Percentiles rank a stretch among this genome's conserved stretches.
Evolutionary conservation across 2,888 invertebrate genomes (phyloP).

Genomic region (Drosophila lutescens): DNA sequence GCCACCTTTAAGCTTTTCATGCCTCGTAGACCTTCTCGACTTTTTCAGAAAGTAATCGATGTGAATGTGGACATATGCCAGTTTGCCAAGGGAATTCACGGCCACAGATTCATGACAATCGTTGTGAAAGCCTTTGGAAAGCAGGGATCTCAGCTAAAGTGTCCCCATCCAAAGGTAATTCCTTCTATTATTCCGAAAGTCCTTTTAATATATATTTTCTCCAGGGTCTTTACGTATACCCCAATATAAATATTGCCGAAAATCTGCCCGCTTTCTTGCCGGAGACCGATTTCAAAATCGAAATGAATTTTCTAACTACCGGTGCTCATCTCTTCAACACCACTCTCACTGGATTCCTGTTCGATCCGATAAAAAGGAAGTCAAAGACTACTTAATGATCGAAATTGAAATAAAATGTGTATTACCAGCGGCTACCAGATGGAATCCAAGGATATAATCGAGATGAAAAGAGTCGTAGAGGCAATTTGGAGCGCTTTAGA

Average conservation of each 20-base stretch:
- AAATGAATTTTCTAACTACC: constrained; percentile 37
- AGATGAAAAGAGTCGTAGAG: constrained; percentile 1
- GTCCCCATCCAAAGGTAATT: constrained; percentile 48
- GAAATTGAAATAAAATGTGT: constrained; percentile 9
- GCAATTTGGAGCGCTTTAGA: background rate
- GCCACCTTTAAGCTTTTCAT: constrained; percentile 26
- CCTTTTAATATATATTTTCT: background rate
- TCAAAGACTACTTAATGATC: background rate
- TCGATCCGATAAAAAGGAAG: constrained; percentile 8
- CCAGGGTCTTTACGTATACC: constrained; percentile 49
- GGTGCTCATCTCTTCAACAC: constrained; percentile 16
- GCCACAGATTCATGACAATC: constrained; percentile 37
- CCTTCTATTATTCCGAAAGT: no score
- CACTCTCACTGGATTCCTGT: constrained; percentile 31
- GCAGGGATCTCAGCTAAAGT: constrained; percentile 23
- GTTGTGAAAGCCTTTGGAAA: constrained; percentile 30
- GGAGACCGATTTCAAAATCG: constrained; percentile 34
- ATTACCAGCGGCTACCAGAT: constrained; percentile 2
- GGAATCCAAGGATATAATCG: constrained; percentile 5
- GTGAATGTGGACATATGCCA: constrained; percentile 48
- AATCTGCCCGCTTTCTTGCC: constrained; percentile 52
- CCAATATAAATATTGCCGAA: constrained; percentile 44
- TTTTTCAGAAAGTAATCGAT: constrained; percentile 30
- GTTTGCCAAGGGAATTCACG: constrained; percentile 10
- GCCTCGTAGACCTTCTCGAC: background rate